phyloP scores from a whole-genome alignment of 2,113 vertebrate species.

The Carollia perspicillata region DNA sequence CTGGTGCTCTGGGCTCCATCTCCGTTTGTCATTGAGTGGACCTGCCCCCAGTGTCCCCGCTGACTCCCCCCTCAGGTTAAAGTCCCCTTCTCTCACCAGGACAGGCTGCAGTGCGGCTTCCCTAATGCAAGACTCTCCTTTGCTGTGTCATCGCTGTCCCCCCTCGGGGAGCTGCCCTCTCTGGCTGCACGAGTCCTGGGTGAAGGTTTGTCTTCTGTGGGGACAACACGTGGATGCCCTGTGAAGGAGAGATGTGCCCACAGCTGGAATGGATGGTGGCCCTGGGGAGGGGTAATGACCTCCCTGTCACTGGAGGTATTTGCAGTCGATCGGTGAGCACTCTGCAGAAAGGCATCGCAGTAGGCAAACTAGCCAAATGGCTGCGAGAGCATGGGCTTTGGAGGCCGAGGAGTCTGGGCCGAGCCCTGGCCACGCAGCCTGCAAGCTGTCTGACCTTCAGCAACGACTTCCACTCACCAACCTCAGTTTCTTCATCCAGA shows the following conservation, averaged over 20 bases:
- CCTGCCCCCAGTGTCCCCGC: background rate
- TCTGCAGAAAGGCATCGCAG: background rate
- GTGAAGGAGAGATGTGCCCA: background rate
- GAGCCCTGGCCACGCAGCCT: accelerated
- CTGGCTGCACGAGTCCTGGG: background rate
- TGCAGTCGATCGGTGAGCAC: background rate
- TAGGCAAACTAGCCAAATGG: background rate
- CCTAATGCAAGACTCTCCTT: background rate
- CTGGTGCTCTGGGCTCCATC: background rate
- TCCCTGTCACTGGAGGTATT: background rate
- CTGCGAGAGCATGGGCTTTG: background rate
- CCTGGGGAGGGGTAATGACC: background rate
- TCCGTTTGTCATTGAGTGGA: background rate
- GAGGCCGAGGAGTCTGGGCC: background rate
- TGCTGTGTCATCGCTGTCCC: accelerated
- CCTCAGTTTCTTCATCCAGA: background rate
- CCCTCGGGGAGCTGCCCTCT: accelerated
- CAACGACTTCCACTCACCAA: background rate
- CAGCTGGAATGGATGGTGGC: accelerated
- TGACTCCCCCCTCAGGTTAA: background rate
- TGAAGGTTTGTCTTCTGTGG: background rate
- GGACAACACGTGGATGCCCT: background rate
- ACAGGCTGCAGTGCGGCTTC: background rate
- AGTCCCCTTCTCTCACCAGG: background rate
- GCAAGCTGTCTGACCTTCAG: background rate